Evolutionary conservation across 2,113 vertebrate genomes (phyloP).

Genomic region (Oreocharis arfaki): DNA sequence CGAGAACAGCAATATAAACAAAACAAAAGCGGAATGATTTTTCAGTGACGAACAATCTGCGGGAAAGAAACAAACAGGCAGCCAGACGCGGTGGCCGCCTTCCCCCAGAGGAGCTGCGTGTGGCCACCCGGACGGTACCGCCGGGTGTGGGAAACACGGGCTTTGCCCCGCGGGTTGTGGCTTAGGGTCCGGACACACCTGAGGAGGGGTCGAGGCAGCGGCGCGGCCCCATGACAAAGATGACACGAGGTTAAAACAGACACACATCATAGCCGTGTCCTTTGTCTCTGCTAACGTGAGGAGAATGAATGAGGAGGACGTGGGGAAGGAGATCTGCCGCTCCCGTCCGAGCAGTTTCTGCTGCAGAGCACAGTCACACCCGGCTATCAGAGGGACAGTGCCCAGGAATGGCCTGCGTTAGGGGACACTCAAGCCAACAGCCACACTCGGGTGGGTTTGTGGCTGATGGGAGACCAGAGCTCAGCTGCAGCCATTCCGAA

Average conservation of each 20-base stretch:
- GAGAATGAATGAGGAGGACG: neutral
- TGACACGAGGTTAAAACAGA: neutral
- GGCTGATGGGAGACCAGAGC: neutral
- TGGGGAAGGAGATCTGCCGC: neutral
- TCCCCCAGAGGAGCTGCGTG: neutral
- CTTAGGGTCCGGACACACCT: fast-evolving
- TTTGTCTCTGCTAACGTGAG: neutral
- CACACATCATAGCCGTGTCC: neutral
- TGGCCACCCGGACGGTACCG: fast-evolving
- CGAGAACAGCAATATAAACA: neutral
- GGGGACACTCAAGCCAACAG: neutral
- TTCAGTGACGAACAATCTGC: fast-evolving
- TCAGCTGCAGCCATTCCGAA: neutral
- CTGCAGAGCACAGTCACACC: too few relatives aligned
- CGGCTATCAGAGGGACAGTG: neutral
- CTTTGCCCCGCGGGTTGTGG: neutral
- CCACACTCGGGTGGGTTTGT: neutral
- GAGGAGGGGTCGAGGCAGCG: neutral
- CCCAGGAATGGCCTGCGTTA: fast-evolving
- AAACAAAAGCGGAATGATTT: neutral
- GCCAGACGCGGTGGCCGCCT: neutral
- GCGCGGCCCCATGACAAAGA: neutral
- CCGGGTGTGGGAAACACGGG: fast-evolving
- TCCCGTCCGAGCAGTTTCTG: neutral
- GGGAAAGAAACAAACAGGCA: neutral